Base-by-base conservation (phyloP, 2,888 invertebrate genomes). In the Cerceris rybyensis region DNA sequence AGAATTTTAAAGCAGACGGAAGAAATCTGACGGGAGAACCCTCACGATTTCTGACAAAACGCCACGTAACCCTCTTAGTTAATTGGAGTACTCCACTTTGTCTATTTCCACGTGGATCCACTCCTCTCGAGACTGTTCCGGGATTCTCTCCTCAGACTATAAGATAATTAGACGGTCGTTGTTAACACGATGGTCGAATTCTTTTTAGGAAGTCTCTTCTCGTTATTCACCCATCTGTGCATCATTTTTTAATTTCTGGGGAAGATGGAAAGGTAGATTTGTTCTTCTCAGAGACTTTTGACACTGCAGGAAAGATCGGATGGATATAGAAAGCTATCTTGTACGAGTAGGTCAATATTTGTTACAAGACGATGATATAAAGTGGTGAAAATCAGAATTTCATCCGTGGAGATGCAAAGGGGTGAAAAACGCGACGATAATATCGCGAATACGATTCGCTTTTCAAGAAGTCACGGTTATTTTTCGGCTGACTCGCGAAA, bases 111-210 rank as follows among this genome's bases (percentile, higher is more conserved):
- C 71, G 71, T 70, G 61, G 73, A 78, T 73, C 50, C 52, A 49
- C 65, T 72, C 72, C 70, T 69, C 73, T 77, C 42, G 42, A 80
- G 70, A 70, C 66, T 71, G 69, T 59, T 72, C 75, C 71, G 49
- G 42, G 50, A 77, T 79, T 61, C 70, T 61, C 63, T 76, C 67
- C 39, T 43, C 43, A 28, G 63, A 49, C 50, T 69, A 58, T 66
- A 68, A 75, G 68, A 77, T 84, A 81, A 84, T 79, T 79, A 79
- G 73, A 57, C 70, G 61, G 74, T 72, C 84, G 70, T 79, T 83
- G 79, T 76, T 76, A 74, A 73, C 78, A 63, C 66, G 69, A 72
- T 69, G 54, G 69, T 65, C 57, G 73, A 28, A 28, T 28, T 28
- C 28, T 4, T 28, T 28, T 28, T 1, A 28, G 28, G 4, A 28